A percentile compares a stretch with the other conserved stretches of the same genome.
phyloP scores from a whole-genome alignment of 1,140 invertebrate species.

The Daktulosphaira vitifoliae region DNA sequence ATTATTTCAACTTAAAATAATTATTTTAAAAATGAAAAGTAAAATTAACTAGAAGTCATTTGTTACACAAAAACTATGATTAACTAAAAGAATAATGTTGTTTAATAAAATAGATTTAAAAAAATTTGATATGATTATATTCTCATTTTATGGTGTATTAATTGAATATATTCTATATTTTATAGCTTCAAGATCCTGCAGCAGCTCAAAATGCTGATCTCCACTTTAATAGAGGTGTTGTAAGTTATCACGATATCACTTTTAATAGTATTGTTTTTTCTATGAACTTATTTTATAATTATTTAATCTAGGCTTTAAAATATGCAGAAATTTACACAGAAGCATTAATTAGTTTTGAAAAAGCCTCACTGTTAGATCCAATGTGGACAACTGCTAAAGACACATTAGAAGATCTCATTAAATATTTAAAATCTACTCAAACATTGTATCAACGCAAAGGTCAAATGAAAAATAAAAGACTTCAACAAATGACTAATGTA shows the following conservation, averaged over 20 bases:
- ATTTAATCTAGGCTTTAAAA: slow-evolving; percentile 45
- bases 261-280: neutral
- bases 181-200: slow-evolving; percentile 50
- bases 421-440: slow-evolving; percentile 59
- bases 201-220: slow-evolving; percentile 67
- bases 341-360: slow-evolving; percentile 59
- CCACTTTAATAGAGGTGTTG: slow-evolving; percentile 76
- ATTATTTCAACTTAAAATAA: too few relatives aligned
- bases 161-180: slow-evolving; percentile 15
- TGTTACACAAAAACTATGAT: too few relatives aligned
- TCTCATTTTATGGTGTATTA: too few relatives aligned
- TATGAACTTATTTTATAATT: neutral
- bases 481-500: slow-evolving; percentile 58
- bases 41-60: too few relatives aligned
- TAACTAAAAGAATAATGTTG: too few relatives aligned
- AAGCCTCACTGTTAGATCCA: slow-evolving; percentile 60
- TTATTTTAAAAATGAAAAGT: too few relatives aligned
- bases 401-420: slow-evolving; percentile 54
- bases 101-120: too few relatives aligned
- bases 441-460: slow-evolving; percentile 58
- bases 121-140: too few relatives aligned
- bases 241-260: slow-evolving; percentile 46
- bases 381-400: slow-evolving; percentile 57
- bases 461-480: slow-evolving; percentile 62
- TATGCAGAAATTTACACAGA: slow-evolving; percentile 69